Evolutionary conservation across 2,113 vertebrate genomes (phyloP), one percentile per base, ranked within the genome.

Genomic region (Trachemys scripta): DNA sequence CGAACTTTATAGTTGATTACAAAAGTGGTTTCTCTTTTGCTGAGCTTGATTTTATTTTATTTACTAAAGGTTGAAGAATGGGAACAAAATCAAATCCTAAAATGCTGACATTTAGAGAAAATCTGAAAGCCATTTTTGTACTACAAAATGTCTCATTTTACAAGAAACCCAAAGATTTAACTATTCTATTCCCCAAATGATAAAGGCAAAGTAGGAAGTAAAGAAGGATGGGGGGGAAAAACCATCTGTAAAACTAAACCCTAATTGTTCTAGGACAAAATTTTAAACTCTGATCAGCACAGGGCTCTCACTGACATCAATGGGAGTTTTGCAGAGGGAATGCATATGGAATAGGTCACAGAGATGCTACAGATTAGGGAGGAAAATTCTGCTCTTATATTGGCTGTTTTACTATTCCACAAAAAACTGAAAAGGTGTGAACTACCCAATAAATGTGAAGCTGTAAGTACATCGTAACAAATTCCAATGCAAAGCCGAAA

Each of bases 131-230:
- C 91, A 90, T 11, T 94, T 78, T 95, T 69, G 80, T 93, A 92
- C 95, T 97, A 94, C 82, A 97, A 98, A 96, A 96, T 92, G 93
- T 84, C 97, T 97, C 95, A 97, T 96, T 97, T 96, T 97, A 98
- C 97, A 88, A 97, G 96, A 96, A 96, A 87, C 72, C 91, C 80
- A 35, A 92, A 89, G 65, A 87, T 79, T 92, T 91, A 93, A 92
- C 56, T 94, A 51, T 29, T 93, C 65, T 90, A 51, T 85, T 97
- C 91, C 45, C 56, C 62, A 91, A 82, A 90, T 90, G 82, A 62
- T n/a, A 91, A 80, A 95, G 96, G 95, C 76, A 97, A 96, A 98
- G 81, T 0, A 1, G 62, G 79, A 91, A 1, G 0, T n/a, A 27
- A 45, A 59, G 62, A 90, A 45, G 29, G 49, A 2, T 57, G 8